Percentiles rank a stretch among this genome's conserved stretches.
phyloP scores from a whole-genome alignment of 30 jellyfish, hydroid and myxozoan species.

The Cassiopea xamachana region DNA sequence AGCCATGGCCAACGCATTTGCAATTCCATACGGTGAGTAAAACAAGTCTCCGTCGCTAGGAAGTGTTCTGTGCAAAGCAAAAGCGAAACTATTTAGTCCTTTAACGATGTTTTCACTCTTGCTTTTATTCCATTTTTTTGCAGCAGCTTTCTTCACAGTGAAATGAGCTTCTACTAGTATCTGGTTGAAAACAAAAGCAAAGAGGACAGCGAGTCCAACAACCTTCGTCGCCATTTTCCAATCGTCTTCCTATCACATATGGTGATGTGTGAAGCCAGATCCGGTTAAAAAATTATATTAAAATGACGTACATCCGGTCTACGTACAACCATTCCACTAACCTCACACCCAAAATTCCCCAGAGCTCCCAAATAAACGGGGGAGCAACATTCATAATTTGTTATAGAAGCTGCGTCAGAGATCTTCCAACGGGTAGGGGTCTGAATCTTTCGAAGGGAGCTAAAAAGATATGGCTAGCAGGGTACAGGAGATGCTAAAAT shows the following conservation, averaged over 20 bases:
- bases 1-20: constrained; percentile 58
- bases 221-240: not conserved
- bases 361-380: no score
- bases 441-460: no score
- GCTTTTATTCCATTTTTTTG: not conserved
- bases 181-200: not conserved
- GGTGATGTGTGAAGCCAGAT: no score
- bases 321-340: no score
- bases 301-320: no score
- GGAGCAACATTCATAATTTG: no score
- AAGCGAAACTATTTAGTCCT: constrained; percentile 34
- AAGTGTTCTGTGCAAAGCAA: constrained; percentile 23
- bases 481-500: no score
- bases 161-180: not conserved
- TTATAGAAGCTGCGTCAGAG: no score
- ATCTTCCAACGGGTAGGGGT: no score
- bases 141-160: not conserved
- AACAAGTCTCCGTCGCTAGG: constrained; percentile 25
- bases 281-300: no score
- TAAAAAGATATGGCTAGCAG: no score
- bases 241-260: not conserved
- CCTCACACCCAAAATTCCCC: no score
- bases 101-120: not conserved
- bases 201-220: not conserved
- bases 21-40: constrained; percentile 76